phyloP scores from a whole-genome alignment of 2,888 invertebrate species.

The Dinocampus coccinellae region DNA sequence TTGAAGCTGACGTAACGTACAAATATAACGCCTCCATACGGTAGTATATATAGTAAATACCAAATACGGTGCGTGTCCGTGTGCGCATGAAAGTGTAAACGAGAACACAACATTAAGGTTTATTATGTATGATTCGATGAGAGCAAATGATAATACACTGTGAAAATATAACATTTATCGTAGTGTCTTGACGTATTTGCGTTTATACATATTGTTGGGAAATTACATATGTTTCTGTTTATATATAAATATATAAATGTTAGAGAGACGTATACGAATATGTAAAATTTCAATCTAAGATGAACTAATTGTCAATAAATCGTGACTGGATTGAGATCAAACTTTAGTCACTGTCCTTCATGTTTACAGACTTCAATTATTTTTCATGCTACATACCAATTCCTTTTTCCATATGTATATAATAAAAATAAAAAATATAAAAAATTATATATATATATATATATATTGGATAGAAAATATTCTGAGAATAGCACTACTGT shows the following conservation, averaged over 20 bases:
- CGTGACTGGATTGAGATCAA: slow-evolving; percentile 28
- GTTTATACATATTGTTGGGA: slow-evolving; percentile 32
- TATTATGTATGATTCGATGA: slow-evolving; percentile 40
- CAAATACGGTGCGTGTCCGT: slow-evolving; percentile 43
- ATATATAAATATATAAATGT: background rate
- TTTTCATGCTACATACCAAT: background rate
- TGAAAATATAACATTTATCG: slow-evolving; percentile 43
- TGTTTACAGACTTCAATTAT: slow-evolving; percentile 18
- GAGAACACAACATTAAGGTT: slow-evolving; percentile 9
- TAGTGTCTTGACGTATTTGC: slow-evolving; percentile 19
- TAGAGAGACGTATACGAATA: background rate
- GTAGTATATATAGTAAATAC: slow-evolving; percentile 29
- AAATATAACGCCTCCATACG: slow-evolving; percentile 45
- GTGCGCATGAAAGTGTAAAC: background rate
- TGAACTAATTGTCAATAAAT: slow-evolving; percentile 36
- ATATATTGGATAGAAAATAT: slow-evolving; percentile 18
- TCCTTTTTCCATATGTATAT: background rate
- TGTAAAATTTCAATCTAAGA: slow-evolving; percentile 20
- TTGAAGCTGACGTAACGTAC: slow-evolving; percentile 42
- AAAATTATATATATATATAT: background rate
- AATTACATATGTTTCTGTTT: slow-evolving; percentile 21
- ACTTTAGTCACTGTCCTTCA: slow-evolving; percentile 22
- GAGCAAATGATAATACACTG: slow-evolving; percentile 43
- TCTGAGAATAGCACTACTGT: background rate
- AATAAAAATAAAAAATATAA: background rate